A percentile compares a stretch with the other conserved stretches of the same genome.
phyloP scores from a whole-genome alignment of 2,113 vertebrate species.

The Amazona guildingii region DNA sequence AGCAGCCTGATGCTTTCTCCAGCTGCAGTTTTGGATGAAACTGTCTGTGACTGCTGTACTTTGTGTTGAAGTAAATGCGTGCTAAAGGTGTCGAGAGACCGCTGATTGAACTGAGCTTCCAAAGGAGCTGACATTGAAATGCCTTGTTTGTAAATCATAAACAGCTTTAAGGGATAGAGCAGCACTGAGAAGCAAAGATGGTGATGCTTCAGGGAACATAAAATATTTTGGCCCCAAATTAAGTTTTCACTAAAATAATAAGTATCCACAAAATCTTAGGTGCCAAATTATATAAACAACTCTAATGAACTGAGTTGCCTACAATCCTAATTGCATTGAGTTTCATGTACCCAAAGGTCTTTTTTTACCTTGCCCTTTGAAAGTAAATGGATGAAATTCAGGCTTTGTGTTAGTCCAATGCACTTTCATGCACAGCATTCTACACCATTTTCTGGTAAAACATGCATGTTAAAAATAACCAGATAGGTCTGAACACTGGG shows the following conservation, averaged over 20 bases:
- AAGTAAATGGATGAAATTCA: not conserved
- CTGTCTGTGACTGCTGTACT: constrained; percentile 9
- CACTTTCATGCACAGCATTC: not conserved
- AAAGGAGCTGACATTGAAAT: not conserved
- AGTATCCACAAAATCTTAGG: not conserved
- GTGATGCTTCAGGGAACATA: not conserved
- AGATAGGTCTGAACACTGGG: not conserved
- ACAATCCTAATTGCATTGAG: not conserved
- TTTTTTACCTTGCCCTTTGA: not conserved
- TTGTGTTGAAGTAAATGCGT: constrained; percentile 28
- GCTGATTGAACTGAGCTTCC: not conserved
- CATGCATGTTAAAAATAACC: not conserved
- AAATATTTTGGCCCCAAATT: not conserved
- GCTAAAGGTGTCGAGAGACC: not conserved
- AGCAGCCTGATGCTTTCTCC: constrained; percentile 39
- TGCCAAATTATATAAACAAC: not conserved
- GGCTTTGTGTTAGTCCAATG: not conserved
- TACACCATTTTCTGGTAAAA: not conserved
- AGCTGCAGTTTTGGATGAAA: constrained; percentile 44
- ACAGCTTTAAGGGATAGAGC: not conserved
- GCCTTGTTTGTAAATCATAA: constrained; percentile 51
- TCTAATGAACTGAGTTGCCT: not conserved
- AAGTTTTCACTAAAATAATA: not conserved
- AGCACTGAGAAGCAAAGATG: not conserved
- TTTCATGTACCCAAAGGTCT: not conserved